Evolutionary conservation across 2,888 invertebrate species (phyloP), one percentile per base, ranked within the genome.

Genomic region (Torymus aiolomorphi): DNA sequence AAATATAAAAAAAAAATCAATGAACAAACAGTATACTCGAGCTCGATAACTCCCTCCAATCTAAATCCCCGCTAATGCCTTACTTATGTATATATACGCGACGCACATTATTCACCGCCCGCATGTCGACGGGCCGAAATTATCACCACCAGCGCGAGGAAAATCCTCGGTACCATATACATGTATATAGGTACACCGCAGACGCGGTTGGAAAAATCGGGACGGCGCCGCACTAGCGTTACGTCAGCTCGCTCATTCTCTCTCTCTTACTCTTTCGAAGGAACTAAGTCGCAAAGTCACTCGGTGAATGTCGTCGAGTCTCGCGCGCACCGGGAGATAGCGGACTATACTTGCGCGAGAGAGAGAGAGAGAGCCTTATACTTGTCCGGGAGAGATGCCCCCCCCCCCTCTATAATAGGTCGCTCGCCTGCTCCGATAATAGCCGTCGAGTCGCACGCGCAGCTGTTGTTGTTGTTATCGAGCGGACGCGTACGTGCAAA

Each of bases 281-380:
- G 63, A 63, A 63, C 63, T 51, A 49, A 24, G 62, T 24, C 52
- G 78, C 78, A 79, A 81, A 81, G 81, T 81, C 81, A 81, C 65
- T 81, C 79, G 81, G 81, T 81, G 81, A 81, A 81, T 81, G 81
- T 81, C 81, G 81, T 81, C 81, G 78, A 51, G 74, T 24, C 63
- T 57, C 57, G 57, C 11, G 11, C 52, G 72, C 11, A 73, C 73
- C 72, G 16, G 49, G 66, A 69, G 78, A 67, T 73, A 73, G 78
- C 67, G 67, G 67, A 11, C 11, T 20, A 52, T 54, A 13, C n/a
- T n/a, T n/a, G n/a, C 5, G 20, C 24, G 54, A 2, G 62, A 24
- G 24, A 24, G 24, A 24, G 24, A 24, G 24, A 24, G 24, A 24
- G 24, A 24, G 24, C 3, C 24, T n/a, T n/a, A n/a, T 2, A 57